Evolutionary conservation across 2,888 invertebrate species (phyloP).

Genomic region (Cyrtodaria siliqua): DNA sequence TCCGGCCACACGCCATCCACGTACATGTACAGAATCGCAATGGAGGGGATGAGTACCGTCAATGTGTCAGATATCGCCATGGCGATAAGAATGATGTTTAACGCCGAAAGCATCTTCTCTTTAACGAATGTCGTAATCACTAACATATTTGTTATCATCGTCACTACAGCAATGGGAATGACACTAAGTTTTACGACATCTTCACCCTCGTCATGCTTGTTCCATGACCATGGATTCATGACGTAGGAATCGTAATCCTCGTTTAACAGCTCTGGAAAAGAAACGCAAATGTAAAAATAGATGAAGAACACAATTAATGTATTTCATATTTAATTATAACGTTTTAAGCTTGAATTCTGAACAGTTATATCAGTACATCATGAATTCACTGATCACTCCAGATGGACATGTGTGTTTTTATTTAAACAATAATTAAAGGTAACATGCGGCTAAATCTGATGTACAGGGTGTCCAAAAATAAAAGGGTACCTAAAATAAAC

Average conservation of each 20-base stretch:
- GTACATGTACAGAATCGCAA: constrained; percentile 94
- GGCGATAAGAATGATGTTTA: constrained; percentile 95
- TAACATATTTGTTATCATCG: constrained; percentile 94
- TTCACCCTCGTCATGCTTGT: constrained; percentile 23
- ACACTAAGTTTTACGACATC: constrained; percentile 90
- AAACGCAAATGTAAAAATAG: neutral
- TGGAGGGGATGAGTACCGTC: constrained; percentile 87
- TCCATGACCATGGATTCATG: constrained; percentile 65
- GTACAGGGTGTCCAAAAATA: too few relatives aligned
- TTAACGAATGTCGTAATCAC: constrained; percentile 95
- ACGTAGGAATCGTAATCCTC: constrained; percentile 64
- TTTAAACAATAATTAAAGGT: too few relatives aligned
- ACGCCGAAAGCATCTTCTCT: constrained; percentile 95
- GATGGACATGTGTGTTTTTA: too few relatives aligned
- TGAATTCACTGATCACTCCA: too few relatives aligned
- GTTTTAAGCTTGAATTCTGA: too few relatives aligned
- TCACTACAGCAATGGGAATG: constrained; percentile 93
- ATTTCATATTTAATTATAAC: neutral
- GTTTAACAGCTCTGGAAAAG: constrained; percentile 46
- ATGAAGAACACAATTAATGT: neutral
- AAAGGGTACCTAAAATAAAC: too few relatives aligned
- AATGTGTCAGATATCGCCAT: constrained; percentile 98
- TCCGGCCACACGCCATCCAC: constrained; percentile 94
- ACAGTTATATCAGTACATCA: too few relatives aligned
- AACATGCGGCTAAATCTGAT: too few relatives aligned